phyloP scores from a whole-genome alignment of 2,888 invertebrate genomes.

The Cephalotes varians region DNA sequence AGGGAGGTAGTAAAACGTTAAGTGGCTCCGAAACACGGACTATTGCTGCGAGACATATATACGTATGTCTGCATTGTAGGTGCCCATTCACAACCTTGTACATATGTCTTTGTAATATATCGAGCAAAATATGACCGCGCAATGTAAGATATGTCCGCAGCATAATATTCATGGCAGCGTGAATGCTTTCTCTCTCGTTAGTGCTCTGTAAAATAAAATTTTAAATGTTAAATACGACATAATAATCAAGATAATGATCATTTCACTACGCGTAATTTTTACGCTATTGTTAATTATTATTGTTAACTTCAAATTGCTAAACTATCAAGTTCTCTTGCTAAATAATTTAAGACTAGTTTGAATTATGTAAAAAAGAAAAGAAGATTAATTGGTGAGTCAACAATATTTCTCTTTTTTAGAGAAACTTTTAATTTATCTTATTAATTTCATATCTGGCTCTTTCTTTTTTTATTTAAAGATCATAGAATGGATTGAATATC shows the following conservation, averaged over 20 bases:
- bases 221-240: neutral
- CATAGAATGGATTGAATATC: neutral
- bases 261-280: neutral
- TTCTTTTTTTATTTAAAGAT: neutral
- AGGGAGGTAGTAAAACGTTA: constrained; percentile 64
- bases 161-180: constrained; percentile 26
- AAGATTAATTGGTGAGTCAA: neutral
- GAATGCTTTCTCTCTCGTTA: constrained; percentile 34
- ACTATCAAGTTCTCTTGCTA: neutral
- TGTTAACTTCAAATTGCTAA: neutral
- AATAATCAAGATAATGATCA: neutral
- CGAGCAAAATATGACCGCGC: constrained; percentile 59
- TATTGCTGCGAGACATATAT: constrained; percentile 48
- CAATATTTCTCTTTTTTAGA: neutral
- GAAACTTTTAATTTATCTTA: neutral
- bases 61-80: constrained; percentile 46
- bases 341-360: neutral
- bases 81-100: constrained; percentile 50
- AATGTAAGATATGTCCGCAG: constrained; percentile 54
- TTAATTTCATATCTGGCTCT: neutral
- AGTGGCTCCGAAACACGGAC: constrained; percentile 56
- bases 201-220: constrained; percentile 27
- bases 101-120: constrained; percentile 61
- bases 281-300: neutral
- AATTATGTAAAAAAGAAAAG: neutral